Evolutionary conservation across 2,113 vertebrate genomes (phyloP).

Genomic region (Pristiophorus japonicus): DNA sequence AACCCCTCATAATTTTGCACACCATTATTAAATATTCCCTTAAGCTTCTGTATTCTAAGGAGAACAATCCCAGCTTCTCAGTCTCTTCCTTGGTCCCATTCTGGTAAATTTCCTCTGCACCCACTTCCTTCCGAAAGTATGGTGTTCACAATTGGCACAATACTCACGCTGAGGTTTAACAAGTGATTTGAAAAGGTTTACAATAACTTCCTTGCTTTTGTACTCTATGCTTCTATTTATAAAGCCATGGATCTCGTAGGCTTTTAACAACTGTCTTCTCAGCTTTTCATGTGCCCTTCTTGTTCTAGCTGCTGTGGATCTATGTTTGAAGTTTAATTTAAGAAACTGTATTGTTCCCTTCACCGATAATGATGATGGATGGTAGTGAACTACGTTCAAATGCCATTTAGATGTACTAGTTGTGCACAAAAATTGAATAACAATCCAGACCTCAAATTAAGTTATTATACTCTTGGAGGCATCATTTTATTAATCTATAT

Average conservation of each 20-base stretch:
- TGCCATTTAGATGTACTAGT: not conserved
- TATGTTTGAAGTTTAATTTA: not conserved
- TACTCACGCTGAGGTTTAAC: not conserved
- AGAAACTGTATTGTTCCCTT: not conserved
- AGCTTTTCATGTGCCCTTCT: not conserved
- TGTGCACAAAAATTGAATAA: not conserved
- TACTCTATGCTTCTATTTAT: not conserved
- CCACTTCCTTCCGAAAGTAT: not conserved
- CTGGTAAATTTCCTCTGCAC: no score
- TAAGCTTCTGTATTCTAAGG: not conserved
- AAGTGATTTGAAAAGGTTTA: not conserved
- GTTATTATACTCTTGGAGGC: not conserved
- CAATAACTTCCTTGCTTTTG: not conserved
- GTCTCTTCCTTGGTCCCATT: not conserved
- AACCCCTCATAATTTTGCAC: not conserved
- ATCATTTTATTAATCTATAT: not conserved
- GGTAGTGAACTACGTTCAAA: not conserved
- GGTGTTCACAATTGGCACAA: not conserved
- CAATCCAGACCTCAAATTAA: not conserved
- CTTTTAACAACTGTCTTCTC: not conserved
- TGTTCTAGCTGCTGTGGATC: not conserved
- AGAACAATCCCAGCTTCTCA: not conserved
- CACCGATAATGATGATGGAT: not conserved
- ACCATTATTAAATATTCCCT: not conserved
- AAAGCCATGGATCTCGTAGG: not conserved